Conservation (phyloP, 2,797 vertebrate genomes). For the Scolopax bukidnonensis region DNA sequence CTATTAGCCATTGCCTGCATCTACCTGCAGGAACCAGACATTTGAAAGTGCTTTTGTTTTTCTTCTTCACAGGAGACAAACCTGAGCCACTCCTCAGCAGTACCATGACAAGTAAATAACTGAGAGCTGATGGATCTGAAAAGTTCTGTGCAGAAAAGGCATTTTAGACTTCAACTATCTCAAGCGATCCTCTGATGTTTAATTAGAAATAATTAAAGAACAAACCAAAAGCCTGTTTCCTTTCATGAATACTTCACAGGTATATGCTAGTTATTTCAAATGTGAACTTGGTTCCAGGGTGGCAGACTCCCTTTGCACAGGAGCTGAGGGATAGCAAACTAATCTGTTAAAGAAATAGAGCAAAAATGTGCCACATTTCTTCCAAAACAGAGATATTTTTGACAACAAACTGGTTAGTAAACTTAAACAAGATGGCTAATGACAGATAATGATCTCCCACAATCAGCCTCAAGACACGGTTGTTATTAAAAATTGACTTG, state of each 20-base stretch:
- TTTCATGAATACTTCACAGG: not conserved
- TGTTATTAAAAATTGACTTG: not conserved
- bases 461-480: not conserved
- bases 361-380: not conserved
- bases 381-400: not conserved
- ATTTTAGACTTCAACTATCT: not conserved
- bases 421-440: conserved; percentile 2
- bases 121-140: not conserved
- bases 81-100: not conserved
- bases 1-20: not conserved
- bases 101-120: not conserved
- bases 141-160: not conserved
- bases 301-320: not conserved
- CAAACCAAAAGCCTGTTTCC: not conserved
- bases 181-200: not conserved
- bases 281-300: not conserved
- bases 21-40: not conserved
- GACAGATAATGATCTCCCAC: not conserved
- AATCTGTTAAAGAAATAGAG: not conserved
- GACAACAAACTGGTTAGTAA: not conserved
- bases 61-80: not conserved
- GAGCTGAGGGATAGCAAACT: not conserved
- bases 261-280: not conserved
- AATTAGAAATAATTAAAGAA: conserved; percentile 42
- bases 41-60: not conserved